Evolutionary conservation across 2,113 vertebrate genomes (phyloP).

Genomic region (Atractosteus spatula): DNA sequence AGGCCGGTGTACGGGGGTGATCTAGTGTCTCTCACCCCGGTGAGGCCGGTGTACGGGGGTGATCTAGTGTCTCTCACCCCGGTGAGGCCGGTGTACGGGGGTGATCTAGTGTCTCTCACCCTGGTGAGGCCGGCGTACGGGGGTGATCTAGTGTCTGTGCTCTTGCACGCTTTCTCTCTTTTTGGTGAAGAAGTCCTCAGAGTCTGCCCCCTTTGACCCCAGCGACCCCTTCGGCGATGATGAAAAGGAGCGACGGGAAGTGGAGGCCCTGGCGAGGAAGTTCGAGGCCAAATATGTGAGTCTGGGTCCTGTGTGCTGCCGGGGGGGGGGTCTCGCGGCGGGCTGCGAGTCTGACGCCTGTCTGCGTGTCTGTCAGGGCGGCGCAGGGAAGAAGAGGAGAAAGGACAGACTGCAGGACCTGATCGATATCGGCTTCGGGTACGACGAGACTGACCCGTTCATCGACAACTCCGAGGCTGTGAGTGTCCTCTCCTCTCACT

Average conservation of each 20-base stretch:
- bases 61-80: too few species aligned
- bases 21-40: too few species aligned
- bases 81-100: too few species aligned
- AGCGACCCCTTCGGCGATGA: constrained; percentile 87
- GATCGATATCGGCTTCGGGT: constrained; percentile 95
- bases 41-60: too few species aligned
- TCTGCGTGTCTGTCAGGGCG: constrained; percentile 53
- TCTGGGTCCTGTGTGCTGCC: constrained; percentile 25
- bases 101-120: too few species aligned
- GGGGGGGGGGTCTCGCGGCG: neutral
- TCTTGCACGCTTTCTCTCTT: neutral
- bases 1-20: too few species aligned
- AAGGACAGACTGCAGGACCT: constrained; percentile 95
- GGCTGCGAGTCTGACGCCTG: neutral
- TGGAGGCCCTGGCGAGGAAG: constrained; percentile 89
- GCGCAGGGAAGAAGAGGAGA: constrained; percentile 80
- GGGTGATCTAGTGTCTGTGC: neutral
- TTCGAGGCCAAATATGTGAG: constrained; percentile 98
- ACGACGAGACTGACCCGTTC: constrained; percentile 95
- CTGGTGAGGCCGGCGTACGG: too few species aligned
- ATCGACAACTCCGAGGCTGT: constrained; percentile 98
- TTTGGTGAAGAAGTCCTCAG: constrained; percentile 48
- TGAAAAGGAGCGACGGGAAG: constrained; percentile 79
- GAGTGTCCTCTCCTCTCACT: constrained; percentile 45
- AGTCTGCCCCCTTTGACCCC: constrained; percentile 62